These are phyloP conservation scores for Sphyrna mokarran DNA, from an alignment of 2,113 vertebrate species.

Conservation along the genomic window DNA sequence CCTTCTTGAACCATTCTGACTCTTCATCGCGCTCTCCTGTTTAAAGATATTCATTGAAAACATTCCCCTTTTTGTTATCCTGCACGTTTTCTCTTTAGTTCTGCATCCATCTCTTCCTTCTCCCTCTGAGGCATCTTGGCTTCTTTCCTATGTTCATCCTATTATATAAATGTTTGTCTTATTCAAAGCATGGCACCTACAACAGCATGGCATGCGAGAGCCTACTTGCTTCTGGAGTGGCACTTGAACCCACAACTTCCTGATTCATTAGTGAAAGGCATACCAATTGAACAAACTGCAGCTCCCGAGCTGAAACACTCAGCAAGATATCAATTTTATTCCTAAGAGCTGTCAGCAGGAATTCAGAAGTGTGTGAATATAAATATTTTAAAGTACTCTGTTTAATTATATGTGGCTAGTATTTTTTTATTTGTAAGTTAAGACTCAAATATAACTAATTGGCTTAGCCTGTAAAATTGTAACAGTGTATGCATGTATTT, in stretches of 20 bases:
- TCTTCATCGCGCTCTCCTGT: background rate
- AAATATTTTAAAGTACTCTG: background rate
- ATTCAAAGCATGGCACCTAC: background rate
- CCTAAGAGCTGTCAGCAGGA: background rate
- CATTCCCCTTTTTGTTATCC: background rate
- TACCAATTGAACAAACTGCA: background rate
- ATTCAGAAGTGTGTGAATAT: background rate
- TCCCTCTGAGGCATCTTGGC: background rate
- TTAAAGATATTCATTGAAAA: background rate
- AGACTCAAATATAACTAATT: background rate
- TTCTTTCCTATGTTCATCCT: background rate
- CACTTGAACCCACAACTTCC: background rate
- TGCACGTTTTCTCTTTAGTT: background rate
- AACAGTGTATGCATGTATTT: background rate
- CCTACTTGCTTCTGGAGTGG: background rate
- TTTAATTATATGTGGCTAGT: background rate
- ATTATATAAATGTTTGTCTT: background rate
- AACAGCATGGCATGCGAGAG: background rate
- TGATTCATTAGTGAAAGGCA: background rate
- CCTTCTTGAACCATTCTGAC: too few species aligned
- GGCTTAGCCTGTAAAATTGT: background rate
- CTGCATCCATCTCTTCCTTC: background rate
- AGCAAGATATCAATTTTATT: background rate
- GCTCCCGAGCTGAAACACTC: background rate
- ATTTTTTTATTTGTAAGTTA: background rate